Base-by-base conservation (phyloP, 2,888 invertebrate species). In the Deilephila porcellus region DNA sequence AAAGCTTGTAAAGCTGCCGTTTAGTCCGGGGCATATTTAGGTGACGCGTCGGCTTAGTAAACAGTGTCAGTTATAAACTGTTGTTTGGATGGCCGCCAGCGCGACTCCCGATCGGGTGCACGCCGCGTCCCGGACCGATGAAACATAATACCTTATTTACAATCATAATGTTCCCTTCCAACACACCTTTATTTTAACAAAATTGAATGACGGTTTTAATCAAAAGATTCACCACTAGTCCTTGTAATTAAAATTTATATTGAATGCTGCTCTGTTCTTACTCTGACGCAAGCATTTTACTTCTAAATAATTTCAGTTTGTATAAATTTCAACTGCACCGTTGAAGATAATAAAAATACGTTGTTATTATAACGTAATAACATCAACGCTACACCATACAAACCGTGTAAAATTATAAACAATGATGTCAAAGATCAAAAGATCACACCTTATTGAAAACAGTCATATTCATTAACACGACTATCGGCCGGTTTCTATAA, bases 11-110 rank as follows among this genome's bases (percentile, higher is more conserved):
- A 80, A 82, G 78, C 73, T 74, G 76, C 75, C 60, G 77, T 80
- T 74, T 76, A 81, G 77, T 77, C 77, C 76, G 82, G 79, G 79
- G 82, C 85, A 84, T 86, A 87, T 88, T 86, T 86, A 80, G 85
- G 83, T 81, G 83, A 84, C 80, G 83, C 80, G 81, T 78, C 80
- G 78, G 77, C 81, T 84, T 79, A 74, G 85, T 87, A 88, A 90
- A 90, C 88, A 88, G 85, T 82, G 86, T 80, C 82, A 83, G 85
- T 87, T 83, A 87, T 91, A 88, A 87, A 88, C 86, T 82, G 80
- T 78, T 86, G 84, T 87, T 92, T 93, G 91, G 92, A 90, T 82
- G 81, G 77, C 79, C 82, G 92, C 92, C 91, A 92, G 85, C 76
- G 75, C 77, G 78, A 77, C 78, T 79, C 81, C 81, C 80, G 80